Base-by-base conservation (phyloP, 2,797 vertebrate species). In the Caiman crocodilus region DNA sequence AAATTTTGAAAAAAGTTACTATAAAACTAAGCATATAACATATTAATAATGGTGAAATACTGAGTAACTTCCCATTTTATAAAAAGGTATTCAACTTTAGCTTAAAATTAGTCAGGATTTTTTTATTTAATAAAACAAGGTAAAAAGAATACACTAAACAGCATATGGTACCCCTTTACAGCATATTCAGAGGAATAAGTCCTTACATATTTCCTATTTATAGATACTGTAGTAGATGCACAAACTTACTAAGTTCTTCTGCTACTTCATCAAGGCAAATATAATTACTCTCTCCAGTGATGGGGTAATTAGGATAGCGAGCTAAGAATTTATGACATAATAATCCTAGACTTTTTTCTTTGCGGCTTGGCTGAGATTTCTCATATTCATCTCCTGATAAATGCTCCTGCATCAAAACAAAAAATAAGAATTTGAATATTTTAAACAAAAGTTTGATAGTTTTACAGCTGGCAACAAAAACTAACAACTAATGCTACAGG, bases 181-280 rank as follows among this genome's bases (percentile, higher is more conserved):
- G 23, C 11, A 74, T 21, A 5, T 83, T 15, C 55, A 57, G 3
- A 25, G 2, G 4, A 32, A 75, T 32, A 50, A 89, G 76, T 15
- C 15, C 26, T 28, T 42, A n/a, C 28, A 18, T 69, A 28, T 61
- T 81, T 85, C 21, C 17, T 14, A 59, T 26, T 21, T 18, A 55
- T 65, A 83, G 83, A 20, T 1, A 3, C 4, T 32, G 20, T 0
- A 69, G 55, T 20, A 14, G 11, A 42, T 56, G 15, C 25, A 73
- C 2, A 92, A 87, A 98, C 99, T 94, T 98, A 99, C 99, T 99
- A 15, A 99, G 98, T 92, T 99, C 98, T 60, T 98, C 98, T 13
- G 99, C 99, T 63, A 99, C 99, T 84, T 99, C 99, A 10, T 99
- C 99, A 16, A 99, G 98, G 93, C 98, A 99, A 96, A 99, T 99